These are phyloP conservation scores for Ophion obscuratus DNA, from an alignment of 2,888 invertebrate genomes.

Conservation along the genomic window DNA sequence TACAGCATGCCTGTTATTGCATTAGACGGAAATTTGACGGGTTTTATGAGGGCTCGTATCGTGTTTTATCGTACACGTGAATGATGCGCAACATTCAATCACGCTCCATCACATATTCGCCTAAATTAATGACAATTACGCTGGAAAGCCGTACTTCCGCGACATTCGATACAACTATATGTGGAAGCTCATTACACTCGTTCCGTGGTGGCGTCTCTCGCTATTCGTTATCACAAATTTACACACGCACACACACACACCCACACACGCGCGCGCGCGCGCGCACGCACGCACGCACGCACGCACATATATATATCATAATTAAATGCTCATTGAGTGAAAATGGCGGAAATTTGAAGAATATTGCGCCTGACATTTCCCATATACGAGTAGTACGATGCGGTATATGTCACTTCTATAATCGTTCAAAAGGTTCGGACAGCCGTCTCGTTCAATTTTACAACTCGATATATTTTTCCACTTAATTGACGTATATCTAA, in stretches of 20 bases:
- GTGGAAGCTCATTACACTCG: constrained; percentile 33
- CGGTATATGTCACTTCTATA: constrained; percentile 1
- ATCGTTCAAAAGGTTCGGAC: neutral
- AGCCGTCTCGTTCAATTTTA: neutral
- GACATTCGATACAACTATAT: constrained; percentile 20
- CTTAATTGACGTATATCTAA: neutral
- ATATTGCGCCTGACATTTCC: constrained; percentile 27
- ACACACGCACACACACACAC: too few species aligned
- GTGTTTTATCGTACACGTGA: neutral
- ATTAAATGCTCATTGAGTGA: constrained; percentile 16
- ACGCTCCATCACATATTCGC: neutral
- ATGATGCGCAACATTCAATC: constrained; percentile 11
- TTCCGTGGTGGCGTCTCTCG: constrained; percentile 16
- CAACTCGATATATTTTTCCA: neutral
- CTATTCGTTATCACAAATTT: constrained; percentile 26
- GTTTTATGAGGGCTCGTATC: neutral
- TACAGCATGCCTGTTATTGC: neutral
- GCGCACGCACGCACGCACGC: too few species aligned
- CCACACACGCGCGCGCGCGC: too few species aligned
- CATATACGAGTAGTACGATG: neutral
- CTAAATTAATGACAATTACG: constrained; percentile 47
- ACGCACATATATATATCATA: constrained; percentile 11
- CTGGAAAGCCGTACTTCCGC: constrained; percentile 11
- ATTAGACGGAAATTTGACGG: neutral
- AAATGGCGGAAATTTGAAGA: constrained; percentile 20